These are phyloP conservation scores for Trypoxylon attenuatum DNA, from an alignment of 2,888 invertebrate species.

Conservation along the genomic window DNA sequence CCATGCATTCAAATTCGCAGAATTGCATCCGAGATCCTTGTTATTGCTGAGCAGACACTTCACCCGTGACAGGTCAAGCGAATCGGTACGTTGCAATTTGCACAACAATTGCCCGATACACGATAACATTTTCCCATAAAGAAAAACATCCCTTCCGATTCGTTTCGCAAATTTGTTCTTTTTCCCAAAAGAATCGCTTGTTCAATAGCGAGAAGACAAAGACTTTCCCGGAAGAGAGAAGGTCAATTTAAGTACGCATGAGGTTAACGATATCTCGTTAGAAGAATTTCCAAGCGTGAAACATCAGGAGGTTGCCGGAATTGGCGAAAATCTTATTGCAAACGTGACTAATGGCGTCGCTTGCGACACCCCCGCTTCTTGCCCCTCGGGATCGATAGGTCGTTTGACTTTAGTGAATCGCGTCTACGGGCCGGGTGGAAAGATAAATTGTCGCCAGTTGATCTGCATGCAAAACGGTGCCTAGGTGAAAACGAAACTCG, in stretches of 20 bases:
- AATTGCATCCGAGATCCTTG: background rate
- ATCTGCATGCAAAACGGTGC: constrained; percentile 33
- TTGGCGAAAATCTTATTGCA: constrained; percentile 32
- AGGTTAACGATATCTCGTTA: constrained; percentile 11
- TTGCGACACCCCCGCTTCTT: constrained; percentile 7
- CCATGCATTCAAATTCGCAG: constrained; percentile 29
- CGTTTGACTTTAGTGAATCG: constrained; percentile 33
- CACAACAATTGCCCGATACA: too few species aligned
- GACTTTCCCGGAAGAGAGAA: too few species aligned
- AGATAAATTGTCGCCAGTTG: constrained; percentile 36
- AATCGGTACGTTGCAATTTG: too few species aligned
- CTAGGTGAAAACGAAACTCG: too few species aligned
- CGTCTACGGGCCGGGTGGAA: constrained; percentile 4
- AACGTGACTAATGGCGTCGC: constrained; percentile 43
- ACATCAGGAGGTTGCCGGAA: background rate
- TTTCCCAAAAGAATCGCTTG: too few species aligned
- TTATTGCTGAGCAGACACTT: constrained; percentile 17
- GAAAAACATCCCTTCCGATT: background rate
- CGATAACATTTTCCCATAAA: too few species aligned
- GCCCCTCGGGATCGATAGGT: constrained; percentile 34
- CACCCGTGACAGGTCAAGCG: background rate
- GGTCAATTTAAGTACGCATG: constrained; percentile 26
- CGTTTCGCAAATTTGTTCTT: too few species aligned
- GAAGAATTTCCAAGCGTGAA: constrained; percentile 13
- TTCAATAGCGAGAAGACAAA: background rate